These are phyloP conservation scores for Camponotus pennsylvanicus DNA, from an alignment of 1,140 invertebrate species.

Conservation along the genomic window DNA sequence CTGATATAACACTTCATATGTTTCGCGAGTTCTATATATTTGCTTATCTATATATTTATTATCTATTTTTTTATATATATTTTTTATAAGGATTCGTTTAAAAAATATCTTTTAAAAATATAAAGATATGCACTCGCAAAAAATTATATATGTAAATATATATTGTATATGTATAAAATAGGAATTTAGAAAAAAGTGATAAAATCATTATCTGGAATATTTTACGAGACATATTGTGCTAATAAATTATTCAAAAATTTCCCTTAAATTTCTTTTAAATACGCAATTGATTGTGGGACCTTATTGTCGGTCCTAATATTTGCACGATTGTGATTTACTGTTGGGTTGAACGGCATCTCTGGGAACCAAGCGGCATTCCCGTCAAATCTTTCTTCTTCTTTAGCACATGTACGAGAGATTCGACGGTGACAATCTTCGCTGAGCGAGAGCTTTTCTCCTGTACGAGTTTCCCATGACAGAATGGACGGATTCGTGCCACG, in stretches of 20 bases:
- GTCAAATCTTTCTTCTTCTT: conserved; percentile 17
- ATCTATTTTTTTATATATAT: not conserved
- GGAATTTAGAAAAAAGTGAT: not conserved
- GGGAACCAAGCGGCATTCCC: not conserved
- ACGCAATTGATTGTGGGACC: not conserved
- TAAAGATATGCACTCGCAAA: not conserved
- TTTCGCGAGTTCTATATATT: not conserved
- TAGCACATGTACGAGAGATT: not conserved
- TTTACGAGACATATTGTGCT: not conserved
- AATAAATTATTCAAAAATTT: not conserved
- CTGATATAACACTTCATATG: not conserved
- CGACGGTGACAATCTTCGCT: conserved; percentile 4
- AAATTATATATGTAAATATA: not conserved
- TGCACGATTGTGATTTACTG: conserved; percentile 9
- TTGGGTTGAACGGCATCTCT: not conserved
- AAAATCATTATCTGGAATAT: not conserved
- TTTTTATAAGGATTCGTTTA: not conserved
- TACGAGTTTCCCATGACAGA: conserved; percentile 65
- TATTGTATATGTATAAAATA: too few relatives aligned
- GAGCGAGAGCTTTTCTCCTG: conserved; percentile 18
- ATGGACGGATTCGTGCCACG: conserved; percentile 60
- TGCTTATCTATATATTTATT: too few relatives aligned
- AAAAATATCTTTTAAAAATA: not conserved
- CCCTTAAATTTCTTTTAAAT: not conserved
- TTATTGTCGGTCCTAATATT: conserved; percentile 1